phyloP scores from a whole-genome alignment of 1,140 invertebrate species.

The Pissodes strobi region DNA sequence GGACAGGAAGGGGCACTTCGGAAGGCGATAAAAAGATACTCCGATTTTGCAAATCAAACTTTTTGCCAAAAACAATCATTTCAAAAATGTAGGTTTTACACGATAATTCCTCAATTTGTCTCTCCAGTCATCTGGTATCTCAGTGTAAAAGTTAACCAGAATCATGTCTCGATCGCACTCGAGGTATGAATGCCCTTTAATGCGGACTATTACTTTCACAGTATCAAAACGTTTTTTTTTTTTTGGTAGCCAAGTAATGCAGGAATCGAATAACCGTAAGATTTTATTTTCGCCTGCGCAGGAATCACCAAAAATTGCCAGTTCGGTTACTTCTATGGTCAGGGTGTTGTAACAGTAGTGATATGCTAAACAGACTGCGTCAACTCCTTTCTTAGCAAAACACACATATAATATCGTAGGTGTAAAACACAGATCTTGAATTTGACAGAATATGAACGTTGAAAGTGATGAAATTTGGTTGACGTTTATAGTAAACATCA shows the following conservation, averaged over 20 bases:
- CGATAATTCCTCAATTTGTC: background rate
- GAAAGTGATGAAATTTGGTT: conserved; percentile 33
- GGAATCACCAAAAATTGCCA: conserved; percentile 29
- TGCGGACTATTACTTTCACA: background rate
- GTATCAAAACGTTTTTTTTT: conserved; percentile 2
- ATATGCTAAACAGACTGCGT: conserved; percentile 26
- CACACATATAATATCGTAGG: conserved; percentile 22
- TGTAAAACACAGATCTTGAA: conserved; percentile 12
- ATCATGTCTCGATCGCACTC: background rate
- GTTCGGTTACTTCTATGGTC: conserved; percentile 26
- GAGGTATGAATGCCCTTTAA: background rate
- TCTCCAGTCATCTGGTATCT: conserved; percentile 2
- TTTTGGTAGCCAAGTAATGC: conserved; percentile 33
- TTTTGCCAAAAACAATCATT: background rate
- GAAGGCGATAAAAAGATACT: background rate
- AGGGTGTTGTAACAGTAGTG: conserved; percentile 24
- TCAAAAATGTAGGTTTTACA: conserved; percentile 5
- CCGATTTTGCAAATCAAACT: conserved; percentile 2
- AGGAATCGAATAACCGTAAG: conserved; percentile 34
- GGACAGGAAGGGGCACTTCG: background rate
- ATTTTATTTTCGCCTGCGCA: conserved; percentile 37
- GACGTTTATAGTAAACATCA: too few species aligned
- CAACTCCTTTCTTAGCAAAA: conserved; percentile 31
- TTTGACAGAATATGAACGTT: conserved; percentile 31
- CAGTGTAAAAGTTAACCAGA: background rate